Evolutionary conservation across 2,113 vertebrate genomes (phyloP), one percentile per base, ranked within the genome.

Genomic region (Steatornis caripensis): DNA sequence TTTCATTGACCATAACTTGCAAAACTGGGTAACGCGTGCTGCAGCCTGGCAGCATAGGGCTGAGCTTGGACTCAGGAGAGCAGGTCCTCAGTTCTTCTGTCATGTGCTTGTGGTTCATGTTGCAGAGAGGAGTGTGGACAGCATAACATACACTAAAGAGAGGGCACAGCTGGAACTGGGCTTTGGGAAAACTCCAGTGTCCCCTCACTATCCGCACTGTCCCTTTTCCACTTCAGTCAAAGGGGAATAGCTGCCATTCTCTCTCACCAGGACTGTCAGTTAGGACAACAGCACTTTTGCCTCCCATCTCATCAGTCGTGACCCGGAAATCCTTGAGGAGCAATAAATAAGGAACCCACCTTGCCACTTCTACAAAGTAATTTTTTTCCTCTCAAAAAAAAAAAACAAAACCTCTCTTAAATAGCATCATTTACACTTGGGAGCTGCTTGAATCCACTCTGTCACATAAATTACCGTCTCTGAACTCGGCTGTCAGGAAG

Each of bases 391-490:
- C 8, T 15, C 21, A 32, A 54, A n/a, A 54, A n/a, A 17, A n/a
- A 11, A 16, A 23, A 36, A 26, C 12, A 48, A 61, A 36, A 26
- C 5, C n/a, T 36, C 45, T 91, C n/a, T 65, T 79, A 83, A 93
- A 93, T 94, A 92, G 81, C 66, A 78, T 94, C 55, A 41, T 87
- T 94, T 94, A 93, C 80, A 84, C 89, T 91, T 80, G 71, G 89
- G 82, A 96, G 70, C 72, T 80, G 77, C 69, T 92, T 13, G 6
- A 95, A 87, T 95, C 77, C 27, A n/a, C 53, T 43, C 90, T 93
- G 94, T 95, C 90, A 91, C 66, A 74, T 85, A 89, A 96, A 97
- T 90, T 84, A 69, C 71, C 49, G 43, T 92, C 58, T 93, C 87
- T 76, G 83, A 87, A 77, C 82, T 84, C 0, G 1, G 57, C 80